Base-by-base conservation (phyloP, 2,888 invertebrate genomes). In the Thymelicus acteon region DNA sequence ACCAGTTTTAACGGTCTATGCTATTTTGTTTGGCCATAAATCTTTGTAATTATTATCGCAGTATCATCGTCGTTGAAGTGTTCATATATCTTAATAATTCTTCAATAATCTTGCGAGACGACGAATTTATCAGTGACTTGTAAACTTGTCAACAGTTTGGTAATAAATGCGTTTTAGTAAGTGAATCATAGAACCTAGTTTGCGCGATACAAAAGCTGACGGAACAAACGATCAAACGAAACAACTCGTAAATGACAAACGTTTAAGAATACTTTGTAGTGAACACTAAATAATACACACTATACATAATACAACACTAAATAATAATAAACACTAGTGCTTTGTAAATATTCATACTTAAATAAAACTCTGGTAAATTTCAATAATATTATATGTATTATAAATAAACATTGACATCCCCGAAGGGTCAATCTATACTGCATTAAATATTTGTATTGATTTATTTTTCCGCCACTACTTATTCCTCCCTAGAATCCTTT, bases 1-100 rank as follows among this genome's bases (percentile, higher is more conserved):
- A 76, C 72, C 73, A 73, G 71, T 60, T 69, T 69, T 70, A 64
- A 70, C 60, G 60, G 60, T 37, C 39, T 49, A 63, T 40, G 58
- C 60, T 60, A 52, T 60, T 60, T 64, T 52, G 52, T 67, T 67
- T 49, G 52, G 24, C n/a, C n/a, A 67, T 60, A 67, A 67, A 67
- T 67, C 67, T 60, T 48, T 49, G 13, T 57, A 57, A 31, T 37
- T 57, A 57, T 37, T 57, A 52, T 31, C 24, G 31, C 12, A 3
- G 31, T 57, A 57, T 5, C 57, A 31, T 31, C 57, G 57, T 37
- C 13, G 19, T 44, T 44, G 44, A 44, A 44, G 65, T 57, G 24
- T n/a, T 44, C 8, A 52, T 65, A 57, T 65, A 54, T 60, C 40
- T 13, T 61, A 61, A 44, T 44, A 49, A 15, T 63, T 37, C 40